A percentile compares a stretch with the other conserved stretches of the same genome.
phyloP scores from a whole-genome alignment of 2,113 vertebrate species.

The Laterallus jamaicensis region DNA sequence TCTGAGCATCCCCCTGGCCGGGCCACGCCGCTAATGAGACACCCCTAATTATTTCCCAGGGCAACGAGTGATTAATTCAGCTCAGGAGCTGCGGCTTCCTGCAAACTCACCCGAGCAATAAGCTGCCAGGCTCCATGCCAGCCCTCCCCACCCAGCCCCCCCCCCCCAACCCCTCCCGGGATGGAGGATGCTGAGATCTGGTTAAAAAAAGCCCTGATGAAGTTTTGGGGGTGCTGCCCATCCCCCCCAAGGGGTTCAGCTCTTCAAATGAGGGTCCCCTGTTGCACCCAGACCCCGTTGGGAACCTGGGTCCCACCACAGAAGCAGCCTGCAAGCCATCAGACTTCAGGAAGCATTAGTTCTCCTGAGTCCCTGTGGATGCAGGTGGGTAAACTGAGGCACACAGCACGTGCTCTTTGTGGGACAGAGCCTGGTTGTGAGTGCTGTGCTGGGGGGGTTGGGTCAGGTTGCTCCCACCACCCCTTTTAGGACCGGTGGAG shows the following conservation, averaged over 20 bases:
- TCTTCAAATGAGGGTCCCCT: background rate
- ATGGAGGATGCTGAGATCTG: background rate
- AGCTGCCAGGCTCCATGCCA: background rate
- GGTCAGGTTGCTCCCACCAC: background rate
- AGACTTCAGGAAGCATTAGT: background rate
- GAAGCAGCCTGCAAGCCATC: background rate
- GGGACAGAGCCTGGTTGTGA: fast-evolving
- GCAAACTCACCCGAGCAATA: slow-evolving; percentile 35
- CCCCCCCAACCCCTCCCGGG: background rate
- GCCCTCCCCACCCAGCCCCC: background rate
- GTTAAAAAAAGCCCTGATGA: background rate
- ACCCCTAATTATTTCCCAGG: slow-evolving; percentile 21
- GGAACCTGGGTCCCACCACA: background rate
- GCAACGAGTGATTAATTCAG: slow-evolving; percentile 11
- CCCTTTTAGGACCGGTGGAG: background rate
- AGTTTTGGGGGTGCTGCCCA: background rate
- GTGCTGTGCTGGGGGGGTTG: fast-evolving
- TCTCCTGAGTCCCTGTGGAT: fast-evolving
- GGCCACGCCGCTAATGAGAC: fast-evolving
- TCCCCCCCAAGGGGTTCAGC: background rate
- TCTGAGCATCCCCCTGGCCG: background rate
- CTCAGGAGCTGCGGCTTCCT: slow-evolving; percentile 39
- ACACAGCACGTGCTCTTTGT: background rate
- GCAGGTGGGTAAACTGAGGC: slow-evolving; percentile 36
- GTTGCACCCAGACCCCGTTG: fast-evolving